Evolutionary conservation across 2,113 vertebrate genomes (phyloP).

Genomic region (Otocyon megalotis): DNA sequence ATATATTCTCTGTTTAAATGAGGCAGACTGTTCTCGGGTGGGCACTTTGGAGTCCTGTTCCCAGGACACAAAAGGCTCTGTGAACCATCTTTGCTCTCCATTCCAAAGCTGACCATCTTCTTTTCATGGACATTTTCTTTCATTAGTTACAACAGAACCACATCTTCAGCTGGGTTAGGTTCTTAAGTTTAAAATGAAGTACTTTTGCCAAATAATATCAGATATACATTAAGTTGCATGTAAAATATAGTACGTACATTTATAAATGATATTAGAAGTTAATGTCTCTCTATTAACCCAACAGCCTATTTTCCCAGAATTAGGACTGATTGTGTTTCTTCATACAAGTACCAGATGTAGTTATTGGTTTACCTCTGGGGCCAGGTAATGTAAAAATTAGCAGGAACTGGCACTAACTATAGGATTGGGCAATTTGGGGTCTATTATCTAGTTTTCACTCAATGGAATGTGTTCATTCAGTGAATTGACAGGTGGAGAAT

Average conservation of each 20-base stretch:
- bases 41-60: background rate
- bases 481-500: background rate
- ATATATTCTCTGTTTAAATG: background rate
- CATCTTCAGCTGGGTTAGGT: background rate
- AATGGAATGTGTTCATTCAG: no score
- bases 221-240: background rate
- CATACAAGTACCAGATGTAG: background rate
- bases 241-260: background rate
- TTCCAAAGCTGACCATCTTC: background rate
- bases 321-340: background rate
- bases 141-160: background rate
- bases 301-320: background rate
- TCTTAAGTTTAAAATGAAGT: background rate
- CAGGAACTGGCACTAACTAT: background rate
- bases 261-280: background rate
- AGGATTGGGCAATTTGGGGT: accelerated
- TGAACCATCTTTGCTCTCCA: background rate
- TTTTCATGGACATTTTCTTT: background rate
- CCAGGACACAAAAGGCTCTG: background rate
- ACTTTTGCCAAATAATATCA: background rate
- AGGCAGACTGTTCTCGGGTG: background rate
- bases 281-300: background rate
- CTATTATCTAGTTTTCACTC: background rate
- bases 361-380: background rate
- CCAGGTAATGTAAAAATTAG: background rate